These are phyloP conservation scores for Limnodromus scolopaceus DNA, from an alignment of 2,797 vertebrate genomes.

Conservation along the genomic window DNA sequence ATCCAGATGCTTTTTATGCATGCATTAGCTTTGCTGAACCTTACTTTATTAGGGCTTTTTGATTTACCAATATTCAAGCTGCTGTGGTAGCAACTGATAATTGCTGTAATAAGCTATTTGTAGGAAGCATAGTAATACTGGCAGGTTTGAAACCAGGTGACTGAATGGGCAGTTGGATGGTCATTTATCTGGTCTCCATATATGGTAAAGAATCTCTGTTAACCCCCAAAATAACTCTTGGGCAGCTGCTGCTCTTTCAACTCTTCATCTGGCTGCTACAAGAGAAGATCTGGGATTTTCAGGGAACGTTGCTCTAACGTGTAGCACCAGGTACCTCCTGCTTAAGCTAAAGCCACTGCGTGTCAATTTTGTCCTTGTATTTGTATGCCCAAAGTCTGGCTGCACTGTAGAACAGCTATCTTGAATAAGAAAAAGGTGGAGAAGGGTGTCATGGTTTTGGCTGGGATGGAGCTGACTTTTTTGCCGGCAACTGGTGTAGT, in stretches of 20 bases:
- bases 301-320: neutral
- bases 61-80: neutral
- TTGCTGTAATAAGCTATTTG: slow-evolving; percentile 58
- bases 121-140: slow-evolving; percentile 12
- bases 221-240: neutral
- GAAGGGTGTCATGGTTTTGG: neutral
- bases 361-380: neutral
- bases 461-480: neutral
- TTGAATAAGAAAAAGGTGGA: neutral
- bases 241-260: slow-evolving; percentile 8
- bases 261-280: neutral
- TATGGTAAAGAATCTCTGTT: neutral
- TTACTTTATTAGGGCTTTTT: slow-evolving; percentile 45
- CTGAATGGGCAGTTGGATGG: neutral
- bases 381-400: neutral
- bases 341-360: neutral
- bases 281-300: neutral
- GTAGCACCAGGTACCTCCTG: neutral
- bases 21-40: slow-evolving; percentile 27
- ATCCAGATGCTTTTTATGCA: neutral
- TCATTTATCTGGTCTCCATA: neutral
- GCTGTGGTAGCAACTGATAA: slow-evolving; percentile 43
- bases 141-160: slow-evolving; percentile 24
- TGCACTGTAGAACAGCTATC: accelerated
- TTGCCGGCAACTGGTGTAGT: neutral